Evolutionary conservation across 2,113 vertebrate species (phyloP), one percentile per base, ranked within the genome.

Genomic region (Glaucidium brasilianum): DNA sequence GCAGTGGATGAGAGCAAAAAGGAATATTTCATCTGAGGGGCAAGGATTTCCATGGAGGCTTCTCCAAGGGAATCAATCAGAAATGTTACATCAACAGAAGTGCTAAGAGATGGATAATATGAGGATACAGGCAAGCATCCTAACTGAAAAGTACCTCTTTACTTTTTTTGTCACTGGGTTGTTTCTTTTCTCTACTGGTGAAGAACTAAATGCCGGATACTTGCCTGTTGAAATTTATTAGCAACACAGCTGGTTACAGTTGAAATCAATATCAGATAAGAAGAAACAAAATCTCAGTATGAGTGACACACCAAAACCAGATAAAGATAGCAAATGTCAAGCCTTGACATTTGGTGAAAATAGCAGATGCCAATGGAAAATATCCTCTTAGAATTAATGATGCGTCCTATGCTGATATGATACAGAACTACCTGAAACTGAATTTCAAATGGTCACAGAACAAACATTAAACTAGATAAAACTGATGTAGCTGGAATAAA

Each of bases 11-110:
- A 98, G 58, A 98, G 97, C 97, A 98, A 98, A 90, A 99, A 99
- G 93, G 99, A 99, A 80, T 99, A 99, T 96, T 99, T 99, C 93
- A 99, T 99, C 94, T 99, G 98, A 99, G 45, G 75, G 66, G 21
- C 64, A 63, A 84, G 43, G 58, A 68, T 88, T 68, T 92, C 81
- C 69, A 30, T 19, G 77, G 47, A 96, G 82, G 81, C 39, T 74
- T 62, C 52, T 55, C 43, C 37, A 32, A 50, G 84, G 75, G 89
- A 82, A 78, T 11, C 30, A 66, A 15, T 85, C 81, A 27, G 47
- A 95, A 87, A 66, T 58, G 30, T 9, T 30, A 58, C 62, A 83
- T 79, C 77, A 49, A 71, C 45, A 53, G 35, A 88, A 80, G 82
- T 69, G 62, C 59, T 87, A 76, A 90, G 78, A 92, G 72, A 78